phyloP scores from a whole-genome alignment of 2,888 invertebrate species.

The Microctonus aethiopoides region DNA sequence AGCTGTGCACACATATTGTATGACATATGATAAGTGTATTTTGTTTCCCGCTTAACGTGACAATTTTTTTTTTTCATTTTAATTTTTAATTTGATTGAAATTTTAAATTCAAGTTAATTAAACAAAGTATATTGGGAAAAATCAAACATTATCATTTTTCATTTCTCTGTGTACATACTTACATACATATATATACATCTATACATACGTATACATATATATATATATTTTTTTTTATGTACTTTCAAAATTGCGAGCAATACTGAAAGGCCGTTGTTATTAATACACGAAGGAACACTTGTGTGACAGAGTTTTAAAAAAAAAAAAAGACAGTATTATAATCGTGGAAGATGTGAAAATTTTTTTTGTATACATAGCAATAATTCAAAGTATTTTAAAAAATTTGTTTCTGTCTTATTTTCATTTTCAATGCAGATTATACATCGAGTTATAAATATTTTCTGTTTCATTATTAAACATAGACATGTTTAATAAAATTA shows the following conservation, averaged over 20 bases:
- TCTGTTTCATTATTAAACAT: neutral
- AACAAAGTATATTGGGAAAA: neutral
- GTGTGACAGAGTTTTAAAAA: slow-evolving; percentile 25
- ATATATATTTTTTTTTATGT: neutral
- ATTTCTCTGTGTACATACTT: slow-evolving; percentile 4
- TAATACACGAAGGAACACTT: slow-evolving; percentile 37
- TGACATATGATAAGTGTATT: slow-evolving; percentile 37
- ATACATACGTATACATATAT: neutral
- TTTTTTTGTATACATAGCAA: neutral
- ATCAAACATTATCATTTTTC: neutral
- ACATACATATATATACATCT: no score
- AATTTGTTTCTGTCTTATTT: neutral
- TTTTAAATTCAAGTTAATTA: neutral
- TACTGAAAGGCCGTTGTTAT: slow-evolving; percentile 23
- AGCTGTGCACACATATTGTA: neutral
- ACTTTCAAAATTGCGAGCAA: slow-evolving; percentile 15
- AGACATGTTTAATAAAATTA: no score
- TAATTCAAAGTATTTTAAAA: neutral
- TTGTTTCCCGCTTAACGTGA: slow-evolving; percentile 37
- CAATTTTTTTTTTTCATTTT: neutral
- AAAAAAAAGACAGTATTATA: neutral
- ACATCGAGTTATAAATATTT: neutral
- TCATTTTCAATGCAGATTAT: neutral
- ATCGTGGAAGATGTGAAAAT: neutral
- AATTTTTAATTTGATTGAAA: neutral